phyloP scores from a whole-genome alignment of 2,888 invertebrate genomes.

The Parnassius orleans region DNA sequence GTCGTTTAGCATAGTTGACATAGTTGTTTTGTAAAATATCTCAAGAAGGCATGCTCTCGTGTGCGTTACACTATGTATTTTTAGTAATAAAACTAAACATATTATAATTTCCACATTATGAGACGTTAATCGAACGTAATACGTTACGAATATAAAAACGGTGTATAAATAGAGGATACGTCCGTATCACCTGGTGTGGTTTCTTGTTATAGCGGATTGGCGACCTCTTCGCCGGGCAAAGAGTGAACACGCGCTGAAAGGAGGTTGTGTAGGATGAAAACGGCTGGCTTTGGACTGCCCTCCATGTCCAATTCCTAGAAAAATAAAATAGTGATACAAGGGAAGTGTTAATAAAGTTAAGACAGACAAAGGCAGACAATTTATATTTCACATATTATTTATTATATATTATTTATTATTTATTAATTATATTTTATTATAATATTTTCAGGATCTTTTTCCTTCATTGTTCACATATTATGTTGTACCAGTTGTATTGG shows the following conservation, averaged over 20 bases:
- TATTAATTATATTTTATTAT: no score
- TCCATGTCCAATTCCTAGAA: conserved; percentile 85
- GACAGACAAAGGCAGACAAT: no score
- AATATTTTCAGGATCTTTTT: no score
- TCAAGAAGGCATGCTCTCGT: background rate
- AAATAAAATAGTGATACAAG: background rate
- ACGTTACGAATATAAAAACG: conserved; percentile 13
- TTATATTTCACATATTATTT: no score
- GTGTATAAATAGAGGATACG: background rate
- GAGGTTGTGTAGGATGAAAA: conserved; percentile 98
- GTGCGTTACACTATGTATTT: background rate
- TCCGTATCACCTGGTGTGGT: conserved; percentile 1
- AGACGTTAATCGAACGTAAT: conserved; percentile 4
- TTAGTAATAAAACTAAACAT: conserved; percentile 1
- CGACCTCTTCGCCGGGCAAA: conserved; percentile 78
- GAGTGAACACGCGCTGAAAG: conserved; percentile 98
- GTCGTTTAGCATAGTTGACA: background rate
- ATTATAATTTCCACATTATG: background rate
- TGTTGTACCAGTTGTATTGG: no score
- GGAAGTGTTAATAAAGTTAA: no score
- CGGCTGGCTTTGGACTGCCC: conserved; percentile 98
- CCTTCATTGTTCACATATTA: no score
- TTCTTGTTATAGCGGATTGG: conserved; percentile 62
- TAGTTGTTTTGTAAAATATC: background rate
- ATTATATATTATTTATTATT: no score